Percentiles rank a stretch among this genome's conserved stretches.
Evolutionary conservation across 2,888 invertebrate species (phyloP).

Genomic region (Trissolcus japonicus): DNA sequence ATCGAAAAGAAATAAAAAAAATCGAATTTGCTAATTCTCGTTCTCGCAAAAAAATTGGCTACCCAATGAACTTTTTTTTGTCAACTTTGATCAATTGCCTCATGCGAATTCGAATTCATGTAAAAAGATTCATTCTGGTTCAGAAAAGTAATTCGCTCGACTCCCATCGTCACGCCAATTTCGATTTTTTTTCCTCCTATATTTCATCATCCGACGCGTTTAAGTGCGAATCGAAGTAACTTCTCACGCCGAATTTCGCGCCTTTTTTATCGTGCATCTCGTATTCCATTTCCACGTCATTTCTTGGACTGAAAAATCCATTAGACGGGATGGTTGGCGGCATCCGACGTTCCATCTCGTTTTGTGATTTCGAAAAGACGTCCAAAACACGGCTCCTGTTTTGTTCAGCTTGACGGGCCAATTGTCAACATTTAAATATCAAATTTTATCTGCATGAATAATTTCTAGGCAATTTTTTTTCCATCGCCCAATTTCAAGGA

Average conservation of each 20-base stretch:
- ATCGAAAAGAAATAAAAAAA: background rate
- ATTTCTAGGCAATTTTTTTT: too few relatives aligned
- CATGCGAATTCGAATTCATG: too few relatives aligned
- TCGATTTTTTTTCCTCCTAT: slow-evolving; percentile 8
- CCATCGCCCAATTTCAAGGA: too few relatives aligned
- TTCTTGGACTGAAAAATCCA: slow-evolving; percentile 50
- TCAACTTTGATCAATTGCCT: too few relatives aligned
- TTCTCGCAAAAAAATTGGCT: slow-evolving; percentile 3
- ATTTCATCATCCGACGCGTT: slow-evolving; percentile 2
- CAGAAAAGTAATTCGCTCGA: slow-evolving; percentile 14
- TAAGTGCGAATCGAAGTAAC: slow-evolving; percentile 50
- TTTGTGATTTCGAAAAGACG: too few relatives aligned
- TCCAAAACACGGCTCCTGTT: too few relatives aligned
- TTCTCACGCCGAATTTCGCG: slow-evolving; percentile 6
- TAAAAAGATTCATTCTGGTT: too few relatives aligned
- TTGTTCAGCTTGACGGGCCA: too few relatives aligned
- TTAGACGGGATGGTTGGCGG: slow-evolving; percentile 14
- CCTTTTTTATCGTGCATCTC: slow-evolving; percentile 25
- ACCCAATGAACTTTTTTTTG: background rate
- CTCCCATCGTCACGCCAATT: slow-evolving; percentile 7
- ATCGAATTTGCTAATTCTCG: background rate
- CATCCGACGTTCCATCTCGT: too few relatives aligned
- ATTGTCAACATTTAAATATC: too few relatives aligned
- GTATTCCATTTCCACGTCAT: slow-evolving; percentile 46
- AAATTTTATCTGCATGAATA: too few relatives aligned